These are phyloP conservation scores for Catagonus wagneri DNA, from an alignment of 2,113 vertebrate genomes.

Conservation along the genomic window DNA sequence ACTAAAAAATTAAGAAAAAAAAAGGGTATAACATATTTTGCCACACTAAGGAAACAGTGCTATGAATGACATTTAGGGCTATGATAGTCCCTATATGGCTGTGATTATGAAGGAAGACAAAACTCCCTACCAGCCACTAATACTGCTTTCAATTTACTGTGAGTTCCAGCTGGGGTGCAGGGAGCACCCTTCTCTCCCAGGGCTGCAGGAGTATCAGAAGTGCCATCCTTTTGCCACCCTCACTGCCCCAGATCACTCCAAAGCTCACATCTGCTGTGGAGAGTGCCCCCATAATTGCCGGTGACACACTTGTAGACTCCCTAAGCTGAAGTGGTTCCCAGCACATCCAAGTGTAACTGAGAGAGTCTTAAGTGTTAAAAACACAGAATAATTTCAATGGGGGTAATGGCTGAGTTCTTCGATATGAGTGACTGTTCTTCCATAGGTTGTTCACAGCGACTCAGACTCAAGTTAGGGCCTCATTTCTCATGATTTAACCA, in stretches of 20 bases:
- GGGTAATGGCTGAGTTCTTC: neutral
- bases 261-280: neutral
- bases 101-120: neutral
- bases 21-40: neutral
- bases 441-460: neutral
- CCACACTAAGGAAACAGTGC: neutral
- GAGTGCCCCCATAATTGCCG: neutral
- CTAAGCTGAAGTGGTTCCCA: neutral
- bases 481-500: neutral
- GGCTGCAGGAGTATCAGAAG: neutral
- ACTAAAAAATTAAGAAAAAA: too few relatives aligned
- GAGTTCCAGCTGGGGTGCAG: neutral
- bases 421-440: neutral
- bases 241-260: neutral
- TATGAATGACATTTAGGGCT: neutral
- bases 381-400: neutral
- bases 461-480: neutral
- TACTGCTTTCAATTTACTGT: neutral
- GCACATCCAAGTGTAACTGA: neutral
- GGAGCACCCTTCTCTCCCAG: neutral
- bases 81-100: neutral
- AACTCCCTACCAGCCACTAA: neutral
- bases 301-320: neutral
- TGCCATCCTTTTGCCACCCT: neutral
- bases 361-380: neutral